Evolutionary conservation across 2,797 vertebrate species (phyloP), one percentile per base, ranked within the genome.

Genomic region (Fringilla coelebs): DNA sequence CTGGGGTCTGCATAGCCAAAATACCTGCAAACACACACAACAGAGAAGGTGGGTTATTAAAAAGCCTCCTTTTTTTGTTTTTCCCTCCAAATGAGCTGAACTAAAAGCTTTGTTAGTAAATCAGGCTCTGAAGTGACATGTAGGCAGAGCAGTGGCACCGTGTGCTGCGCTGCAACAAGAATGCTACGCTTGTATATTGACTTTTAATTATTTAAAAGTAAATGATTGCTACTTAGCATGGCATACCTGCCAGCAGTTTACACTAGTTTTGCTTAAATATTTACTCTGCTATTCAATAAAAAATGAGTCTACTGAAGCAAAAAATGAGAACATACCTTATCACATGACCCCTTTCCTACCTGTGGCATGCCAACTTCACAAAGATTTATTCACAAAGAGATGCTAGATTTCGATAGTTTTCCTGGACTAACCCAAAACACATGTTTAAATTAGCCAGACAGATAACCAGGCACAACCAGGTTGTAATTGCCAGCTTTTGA

Each of bases 151-250:
- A 0, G 62, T 32, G 79, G 82, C 72, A 51, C 80, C 2, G 6
- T 40, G 58, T 55, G 61, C 85, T 0, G 15, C 86, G 70, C 57
- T 74, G 77, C 79, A 74, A 96, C 88, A 81, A 68, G 85, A 94
- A 85, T 10, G 48, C 57, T 77, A 65, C 79, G 88, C 91, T 95
- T 93, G 77, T 93, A 78, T 91, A 90, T 94, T 96, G 95, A 96
- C 95, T 97, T 97, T 95, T 95, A 95, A 89, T 97, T 97, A 96
- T 97, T 96, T 97, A 96, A 96, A 96, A 96, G 88, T 92, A 97
- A 97, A 94, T 96, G 95, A 87, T 91, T 92, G 90, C 94, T 95
- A 91, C 87, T 95, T 91, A 96, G 89, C 84, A 96, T 93, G 79
- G 95, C 92, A 94, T 89, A 96, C 92, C 95, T 97, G 93, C 93